phyloP scores from a whole-genome alignment of 2,888 invertebrate genomes.

The Ceramica pisi region DNA sequence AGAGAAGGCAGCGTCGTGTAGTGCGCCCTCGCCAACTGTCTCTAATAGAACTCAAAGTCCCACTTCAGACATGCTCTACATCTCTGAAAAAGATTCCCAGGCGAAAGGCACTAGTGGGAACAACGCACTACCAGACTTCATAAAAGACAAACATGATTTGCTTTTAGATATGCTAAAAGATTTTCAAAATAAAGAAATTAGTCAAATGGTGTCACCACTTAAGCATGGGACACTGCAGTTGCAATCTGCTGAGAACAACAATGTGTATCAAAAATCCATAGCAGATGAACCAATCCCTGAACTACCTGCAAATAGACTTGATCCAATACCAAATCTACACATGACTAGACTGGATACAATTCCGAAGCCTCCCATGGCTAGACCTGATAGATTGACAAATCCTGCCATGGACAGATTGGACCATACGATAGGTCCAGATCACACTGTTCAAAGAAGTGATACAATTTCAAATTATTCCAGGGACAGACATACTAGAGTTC shows the following conservation, averaged over 20 bases:
- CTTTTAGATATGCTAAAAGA: constrained; percentile 79
- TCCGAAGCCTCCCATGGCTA: constrained; percentile 44
- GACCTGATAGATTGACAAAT: constrained; percentile 16
- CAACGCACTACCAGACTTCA: constrained; percentile 67
- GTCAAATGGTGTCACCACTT: constrained; percentile 64
- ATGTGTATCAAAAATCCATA: constrained; percentile 32
- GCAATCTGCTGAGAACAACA: constrained; percentile 48
- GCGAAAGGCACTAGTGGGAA: constrained; percentile 54
- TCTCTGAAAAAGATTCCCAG: constrained; percentile 61
- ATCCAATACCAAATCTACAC: constrained; percentile 63
- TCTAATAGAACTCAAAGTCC: constrained; percentile 73
- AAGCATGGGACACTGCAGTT: constrained; percentile 47
- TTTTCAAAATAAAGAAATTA: constrained; percentile 71
- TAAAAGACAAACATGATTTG: constrained; percentile 77
- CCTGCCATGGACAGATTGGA: constrained; percentile 48
- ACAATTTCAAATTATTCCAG: constrained; percentile 60
- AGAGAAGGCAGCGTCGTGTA: constrained; percentile 10
- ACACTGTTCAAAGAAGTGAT: constrained; percentile 46
- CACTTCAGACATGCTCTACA: constrained; percentile 74
- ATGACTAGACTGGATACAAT: constrained; percentile 60
- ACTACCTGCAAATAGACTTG: constrained; percentile 41
- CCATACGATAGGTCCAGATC: constrained; percentile 62
- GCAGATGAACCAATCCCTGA: constrained; percentile 36
- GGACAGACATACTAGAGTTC: constrained; percentile 62
- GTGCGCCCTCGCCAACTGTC: constrained; percentile 41